phyloP scores from a whole-genome alignment of 2,113 vertebrate genomes.

The Eidolon helvum region DNA sequence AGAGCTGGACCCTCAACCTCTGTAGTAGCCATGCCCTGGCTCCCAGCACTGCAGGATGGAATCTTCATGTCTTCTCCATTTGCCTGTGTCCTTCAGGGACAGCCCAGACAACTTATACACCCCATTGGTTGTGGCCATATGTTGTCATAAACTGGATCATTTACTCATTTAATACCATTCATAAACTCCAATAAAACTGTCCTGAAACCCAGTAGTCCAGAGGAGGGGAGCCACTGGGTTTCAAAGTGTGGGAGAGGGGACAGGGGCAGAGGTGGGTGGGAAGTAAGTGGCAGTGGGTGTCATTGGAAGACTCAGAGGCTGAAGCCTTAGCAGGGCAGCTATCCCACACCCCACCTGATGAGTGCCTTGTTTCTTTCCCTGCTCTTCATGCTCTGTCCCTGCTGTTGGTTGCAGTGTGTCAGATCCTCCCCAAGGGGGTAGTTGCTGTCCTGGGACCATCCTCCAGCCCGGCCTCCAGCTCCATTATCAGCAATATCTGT shows the following conservation, averaged over 20 bases:
- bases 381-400: constrained; percentile 3
- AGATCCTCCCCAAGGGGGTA: constrained; percentile 98
- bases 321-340: background rate
- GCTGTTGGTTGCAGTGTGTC: constrained; percentile 90
- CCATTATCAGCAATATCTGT: constrained; percentile 99
- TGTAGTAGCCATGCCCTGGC: accelerated
- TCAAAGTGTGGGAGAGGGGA: background rate
- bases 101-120: constrained; percentile 13
- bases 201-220: background rate
- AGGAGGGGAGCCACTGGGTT: background rate
- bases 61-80: background rate
- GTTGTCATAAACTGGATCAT: constrained; percentile 63
- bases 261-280: accelerated
- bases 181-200: constrained; percentile 50
- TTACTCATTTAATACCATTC: constrained; percentile 54
- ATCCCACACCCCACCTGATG: background rate
- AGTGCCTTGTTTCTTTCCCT: constrained; percentile 23
- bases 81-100: constrained; percentile 19
- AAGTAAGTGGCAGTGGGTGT: background rate
- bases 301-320: background rate
- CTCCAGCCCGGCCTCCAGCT: constrained; percentile 97
- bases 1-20: background rate
- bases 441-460: constrained; percentile 97
- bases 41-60: background rate
- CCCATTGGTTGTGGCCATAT: constrained; percentile 44